Base-by-base conservation (phyloP, 2,888 invertebrate genomes). In the Boloria selene region DNA sequence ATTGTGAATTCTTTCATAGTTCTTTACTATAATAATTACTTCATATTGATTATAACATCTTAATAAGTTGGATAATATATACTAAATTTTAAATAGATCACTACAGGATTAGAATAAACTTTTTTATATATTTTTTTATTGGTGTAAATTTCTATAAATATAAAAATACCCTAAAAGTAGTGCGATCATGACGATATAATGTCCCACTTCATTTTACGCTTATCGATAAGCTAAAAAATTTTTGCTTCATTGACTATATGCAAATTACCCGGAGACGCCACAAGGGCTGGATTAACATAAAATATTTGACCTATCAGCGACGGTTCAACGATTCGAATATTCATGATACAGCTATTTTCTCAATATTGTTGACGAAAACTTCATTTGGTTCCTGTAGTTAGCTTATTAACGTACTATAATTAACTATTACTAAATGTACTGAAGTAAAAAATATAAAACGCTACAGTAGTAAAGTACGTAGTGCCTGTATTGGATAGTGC, bases 181-280 rank as follows among this genome's bases (percentile, higher is more conserved):
- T 38, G 31, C 17, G 50, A 31, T 50, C 38, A 22, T 42, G 51
- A 31, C 51, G 31, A 44, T n/a, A 44, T 52, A 58, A 64, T 59
- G 54, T 44, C 69, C 70, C 71, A 72, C 74, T 76, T 76, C 73
- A 77, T 76, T 75, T 75, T 72, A 62, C 73, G 74, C 74, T 75
- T 76, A 77, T 76, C 76, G 75, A 74, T 72, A 70, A 68, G 70
- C 71, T 72, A 68, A 73, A 74, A 72, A 72, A 73, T 72, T 75
- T 74, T 72, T 74, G 74, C 75, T 71, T 70, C 72, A 73, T 72
- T 74, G 72, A 71, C 73, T 71, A 70, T 74, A 77, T 78, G 77
- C 75, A 75, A 76, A 78, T 78, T 70, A 65, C 64, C 69, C 70
- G 71, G 61, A 71, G 72, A 68, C 69, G 70, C 72, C 67, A 72